phyloP scores from a whole-genome alignment of 2,888 invertebrate species.

The Phalangium opilio region DNA sequence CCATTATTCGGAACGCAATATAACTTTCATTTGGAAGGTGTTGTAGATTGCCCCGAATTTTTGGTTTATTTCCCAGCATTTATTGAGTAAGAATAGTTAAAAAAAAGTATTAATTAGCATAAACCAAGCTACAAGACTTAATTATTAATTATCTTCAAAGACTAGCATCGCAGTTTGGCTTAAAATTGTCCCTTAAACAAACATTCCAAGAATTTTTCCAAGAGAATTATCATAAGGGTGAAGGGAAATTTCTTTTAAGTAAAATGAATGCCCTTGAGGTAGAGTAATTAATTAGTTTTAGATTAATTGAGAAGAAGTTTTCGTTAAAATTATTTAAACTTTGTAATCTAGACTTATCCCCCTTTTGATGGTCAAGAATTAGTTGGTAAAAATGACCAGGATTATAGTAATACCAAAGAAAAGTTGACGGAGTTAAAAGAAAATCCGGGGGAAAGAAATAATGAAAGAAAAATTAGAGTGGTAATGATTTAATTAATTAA shows the following conservation, averaged over 20 bases:
- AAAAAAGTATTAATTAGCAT: too few relatives aligned
- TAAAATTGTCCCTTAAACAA: conserved; percentile 35
- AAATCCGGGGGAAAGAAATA: too few relatives aligned
- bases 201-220: conserved; percentile 64
- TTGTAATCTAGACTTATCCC: conserved; percentile 46
- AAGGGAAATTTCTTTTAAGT: conserved; percentile 45
- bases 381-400: conserved; percentile 35
- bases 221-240: conserved; percentile 38
- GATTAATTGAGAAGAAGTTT: too few relatives aligned
- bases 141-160: conserved; percentile 28
- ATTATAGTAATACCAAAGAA: conserved; percentile 57
- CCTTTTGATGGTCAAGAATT: conserved; percentile 39
- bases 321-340: too few relatives aligned
- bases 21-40: conserved; percentile 85
- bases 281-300: background rate
- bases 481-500: too few relatives aligned
- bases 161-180: conserved; percentile 36
- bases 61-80: conserved; percentile 82
- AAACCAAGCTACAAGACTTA: conserved; percentile 27
- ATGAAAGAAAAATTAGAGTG: too few relatives aligned
- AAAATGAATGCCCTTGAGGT: conserved; percentile 47
- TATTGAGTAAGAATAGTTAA: conserved; percentile 44
- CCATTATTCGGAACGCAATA: conserved; percentile 92
- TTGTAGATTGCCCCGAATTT: conserved; percentile 97
- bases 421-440: conserved; percentile 4